Base-by-base conservation (phyloP, 2,797 vertebrate genomes). In the Anableps anableps region DNA sequence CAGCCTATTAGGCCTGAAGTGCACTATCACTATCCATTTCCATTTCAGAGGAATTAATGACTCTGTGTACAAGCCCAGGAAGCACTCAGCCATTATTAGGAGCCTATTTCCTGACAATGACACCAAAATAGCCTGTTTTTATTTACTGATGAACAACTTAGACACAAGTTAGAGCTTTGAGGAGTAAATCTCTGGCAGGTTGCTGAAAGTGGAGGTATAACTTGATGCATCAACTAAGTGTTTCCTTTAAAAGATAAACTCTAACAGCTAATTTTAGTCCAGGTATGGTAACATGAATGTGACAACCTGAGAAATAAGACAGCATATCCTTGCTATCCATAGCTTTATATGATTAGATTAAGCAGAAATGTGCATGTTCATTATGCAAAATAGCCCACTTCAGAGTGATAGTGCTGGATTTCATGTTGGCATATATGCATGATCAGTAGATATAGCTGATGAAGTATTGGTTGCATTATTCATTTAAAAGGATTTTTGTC, bases 51-150 rank as follows among this genome's bases (percentile, higher is more conserved):
- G 36, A 88, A 90, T 83, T 87, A 89, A 91, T 87, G 74, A 90
- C 78, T 82, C 86, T 75, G 31, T 23, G 75, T 81, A 75, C 5
- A 79, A 76, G 74, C 82, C 79, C 76, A 88, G 83, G 77, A 88
- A 87, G 85, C 87, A 91, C 90, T 91, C 80, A 89, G 75, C 62
- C 78, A 70, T 81, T 83, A 88, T 87, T 83, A 83, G 83, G 80
- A 71, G 80, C 76, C 79, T 87, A 75, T 90, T 91, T 89, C 83
- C 83, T 85, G 83, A 86, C 88, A 85, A 90, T 82, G 76, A 29
- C 70, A 80, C 77, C 76, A 80, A 84, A 81, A 88, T 36, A 79
- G 83, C 26, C 21, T 23, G n/a, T 77, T 86, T 80, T 84, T 47
- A 86, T n/a, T 60, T 34, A 75, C 66, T 50, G 51, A 77, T 80